Evolutionary conservation across 2,113 vertebrate species (phyloP), one percentile per base, ranked within the genome.

Genomic region (Zapus hudsonius): DNA sequence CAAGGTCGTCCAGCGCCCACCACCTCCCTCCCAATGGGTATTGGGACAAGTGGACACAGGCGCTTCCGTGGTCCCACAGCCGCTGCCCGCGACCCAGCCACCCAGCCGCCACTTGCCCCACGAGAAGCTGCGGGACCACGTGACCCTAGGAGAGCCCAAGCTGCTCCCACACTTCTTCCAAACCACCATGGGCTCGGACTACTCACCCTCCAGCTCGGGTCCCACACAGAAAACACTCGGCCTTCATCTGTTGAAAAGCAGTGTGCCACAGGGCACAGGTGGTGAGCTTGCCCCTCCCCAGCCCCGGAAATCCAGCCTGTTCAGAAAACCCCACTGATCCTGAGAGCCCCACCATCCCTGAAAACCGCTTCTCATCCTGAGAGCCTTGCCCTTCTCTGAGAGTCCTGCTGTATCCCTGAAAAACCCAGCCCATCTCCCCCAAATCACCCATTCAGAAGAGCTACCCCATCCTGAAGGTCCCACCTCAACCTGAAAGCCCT

Each of bases 161-260:
- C 66, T 89, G 33, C 73, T 91, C 1, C 2, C 61, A 47, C 40
- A 36, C 55, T 96, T 95, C 89, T 96, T 96, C 89, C 87, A 87
- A 38, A 96, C 94, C 57, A 75, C 94, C 80, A 89, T 19, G 84
- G 12, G 76, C 83, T 78, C 83, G 0, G 31, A 70, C 66, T 96
- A 91, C 22, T 7, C 11, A 57, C 31, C 74, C 33, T 2, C 5
- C 0, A 40, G 29, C 1, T 1, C 0, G 0, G 7, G 4, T 2
- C 19, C 0, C 11, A 16, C 0, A 1, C 3, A 1, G 23, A 93
- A 40, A 72, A 55, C 61, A 0, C 47, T 1, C 80, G 92, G 0
- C 61, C 72, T 91, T 2, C 89, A 86, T 69, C 13, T 91, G 17
- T 15, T 7, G 8, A 25, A 0, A 0, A 96, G 95, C 89, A 75